Evolutionary conservation across 2,888 invertebrate species (phyloP), one percentile per base, ranked within the genome.

Genomic region (Hedychridium roseum): DNA sequence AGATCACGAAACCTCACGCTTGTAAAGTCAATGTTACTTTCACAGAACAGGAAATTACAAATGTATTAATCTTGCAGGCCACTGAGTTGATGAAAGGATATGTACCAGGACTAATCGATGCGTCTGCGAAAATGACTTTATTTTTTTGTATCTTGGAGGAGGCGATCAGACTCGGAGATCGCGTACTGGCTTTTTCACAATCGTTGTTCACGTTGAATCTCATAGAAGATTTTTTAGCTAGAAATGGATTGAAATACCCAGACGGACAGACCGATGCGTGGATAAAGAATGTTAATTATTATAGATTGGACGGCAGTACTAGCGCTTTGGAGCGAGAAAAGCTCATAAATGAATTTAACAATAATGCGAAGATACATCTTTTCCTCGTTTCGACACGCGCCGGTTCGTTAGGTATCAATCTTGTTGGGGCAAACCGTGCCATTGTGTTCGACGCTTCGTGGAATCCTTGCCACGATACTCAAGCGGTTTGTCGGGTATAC

Each of bases 391-490:
- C 97, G 1, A 99, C 99, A 1, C 86, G 95, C 64, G 97, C 97
- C 26, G 97, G 97, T 1, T 97, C 96, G 9, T 82, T 97, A 21
- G 99, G 99, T 5, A 97, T 99, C 58, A 99, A 99, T 82, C 84
- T 99, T 54, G 92, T 97, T 14, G 97, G 97, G 11, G 99, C 99
- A 0, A 98, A 97, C 80, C 85, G 99, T 21, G 98, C 98, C 3
- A 91, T 97, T 30, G 96, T 99, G 37, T 91, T 98, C 71, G 99
- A 99, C 79, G 97, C 98, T 9, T 96, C 95, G 27, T 99, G 98
- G 97, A 99, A 99, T 82, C 98, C 98, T 1, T 98, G 98, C 74
- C 98, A 99, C 72, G 97, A 97, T 74, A 94, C 94, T 0, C 95
- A 95, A 82, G 98, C 98, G 20, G 97, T 99, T 9, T 98, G 98